Evolutionary conservation across 2,113 vertebrate genomes (phyloP).

Genomic region (Prionailurus bengalensis): DNA sequence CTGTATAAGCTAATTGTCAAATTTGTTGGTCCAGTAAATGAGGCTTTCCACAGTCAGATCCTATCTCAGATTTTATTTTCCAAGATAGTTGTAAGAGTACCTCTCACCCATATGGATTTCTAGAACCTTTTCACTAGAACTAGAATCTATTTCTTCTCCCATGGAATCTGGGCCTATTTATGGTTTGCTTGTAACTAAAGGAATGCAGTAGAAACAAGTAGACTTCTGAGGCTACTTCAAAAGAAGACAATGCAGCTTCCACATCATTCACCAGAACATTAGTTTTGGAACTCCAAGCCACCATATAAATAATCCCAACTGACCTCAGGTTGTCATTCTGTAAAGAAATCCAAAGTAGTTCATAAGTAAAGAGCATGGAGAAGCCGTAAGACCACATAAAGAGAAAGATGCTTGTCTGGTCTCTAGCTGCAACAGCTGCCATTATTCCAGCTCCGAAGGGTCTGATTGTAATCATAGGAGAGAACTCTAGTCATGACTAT

Average conservation of each 20-base stretch:
- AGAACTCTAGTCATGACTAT: neutral
- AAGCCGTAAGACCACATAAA: neutral
- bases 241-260: neutral
- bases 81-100: neutral
- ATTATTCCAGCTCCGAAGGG: neutral
- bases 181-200: neutral
- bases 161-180: neutral
- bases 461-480: neutral
- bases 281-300: neutral
- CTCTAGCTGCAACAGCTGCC: neutral
- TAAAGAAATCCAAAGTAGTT: neutral
- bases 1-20: neutral
- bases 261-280: neutral
- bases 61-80: conserved; percentile 20
- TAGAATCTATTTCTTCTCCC: neutral
- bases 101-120: neutral
- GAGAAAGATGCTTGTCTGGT: neutral
- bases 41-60: neutral
- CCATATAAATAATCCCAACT: neutral
- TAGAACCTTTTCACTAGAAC: neutral
- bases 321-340: neutral
- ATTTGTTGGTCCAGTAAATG: neutral
- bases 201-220: neutral
- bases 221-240: neutral
- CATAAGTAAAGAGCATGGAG: neutral